Evolutionary conservation across 2,797 vertebrate genomes (phyloP).

Genomic region (Dryobates pubescens): DNA sequence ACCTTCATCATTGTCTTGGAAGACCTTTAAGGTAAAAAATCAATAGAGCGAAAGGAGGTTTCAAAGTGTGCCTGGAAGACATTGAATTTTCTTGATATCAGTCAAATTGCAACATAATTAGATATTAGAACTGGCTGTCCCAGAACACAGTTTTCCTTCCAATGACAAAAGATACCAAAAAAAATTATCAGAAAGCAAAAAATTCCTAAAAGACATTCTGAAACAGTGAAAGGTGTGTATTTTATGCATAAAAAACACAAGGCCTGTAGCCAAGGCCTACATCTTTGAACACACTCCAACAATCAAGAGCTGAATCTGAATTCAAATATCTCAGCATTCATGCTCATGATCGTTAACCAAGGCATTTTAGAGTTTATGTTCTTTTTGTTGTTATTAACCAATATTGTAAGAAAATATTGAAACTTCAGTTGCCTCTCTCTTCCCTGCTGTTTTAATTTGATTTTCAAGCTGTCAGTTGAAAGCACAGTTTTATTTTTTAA

Average conservation of each 20-base stretch:
- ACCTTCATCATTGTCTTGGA: neutral
- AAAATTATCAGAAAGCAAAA: neutral
- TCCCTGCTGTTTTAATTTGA: neutral
- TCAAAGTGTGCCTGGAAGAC: slow-evolving; percentile 30
- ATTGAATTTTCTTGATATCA: slow-evolving; percentile 49
- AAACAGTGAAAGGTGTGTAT: neutral
- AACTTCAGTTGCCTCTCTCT: neutral
- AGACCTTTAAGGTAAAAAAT: slow-evolving; percentile 3
- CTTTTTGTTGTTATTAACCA: neutral
- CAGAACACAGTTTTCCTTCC: neutral
- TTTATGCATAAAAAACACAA: neutral
- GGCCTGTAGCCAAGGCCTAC: neutral
- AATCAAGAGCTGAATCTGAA: neutral
- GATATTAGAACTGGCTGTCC: neutral
- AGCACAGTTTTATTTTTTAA: neutral
- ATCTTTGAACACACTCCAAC: neutral
- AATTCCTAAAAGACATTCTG: neutral
- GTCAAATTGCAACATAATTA: slow-evolving; percentile 2
- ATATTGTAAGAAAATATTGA: neutral
- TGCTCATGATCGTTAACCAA: neutral
- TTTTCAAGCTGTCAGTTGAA: neutral
- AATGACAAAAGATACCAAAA: neutral
- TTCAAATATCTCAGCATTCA: neutral
- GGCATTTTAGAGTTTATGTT: neutral
- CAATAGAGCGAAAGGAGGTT: slow-evolving; percentile 55